These are phyloP conservation scores for Spheniscus humboldti DNA, from an alignment of 2,797 vertebrate genomes.

Conservation along the genomic window DNA sequence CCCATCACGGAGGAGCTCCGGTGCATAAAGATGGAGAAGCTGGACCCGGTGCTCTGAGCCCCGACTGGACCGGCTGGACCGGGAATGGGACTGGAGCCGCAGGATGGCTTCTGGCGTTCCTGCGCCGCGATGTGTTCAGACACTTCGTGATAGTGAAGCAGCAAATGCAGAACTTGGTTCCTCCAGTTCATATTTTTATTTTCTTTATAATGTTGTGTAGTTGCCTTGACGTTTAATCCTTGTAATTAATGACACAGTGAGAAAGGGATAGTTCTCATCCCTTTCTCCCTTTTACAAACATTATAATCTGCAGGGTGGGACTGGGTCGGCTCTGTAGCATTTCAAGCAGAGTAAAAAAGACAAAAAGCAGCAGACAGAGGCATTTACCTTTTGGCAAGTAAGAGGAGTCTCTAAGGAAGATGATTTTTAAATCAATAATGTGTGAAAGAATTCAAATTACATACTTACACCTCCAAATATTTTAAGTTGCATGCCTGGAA, in stretches of 20 bases:
- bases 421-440: neutral
- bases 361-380: conserved; percentile 8
- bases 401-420: neutral
- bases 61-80: neutral
- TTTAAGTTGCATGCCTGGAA: neutral
- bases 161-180: neutral
- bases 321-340: neutral
- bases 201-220: neutral
- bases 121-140: neutral
- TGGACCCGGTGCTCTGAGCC: neutral
- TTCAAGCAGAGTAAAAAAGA: neutral
- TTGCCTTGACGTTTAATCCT: neutral
- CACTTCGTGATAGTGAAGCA: neutral
- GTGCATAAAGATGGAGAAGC: neutral
- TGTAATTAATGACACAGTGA: neutral
- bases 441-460: conserved; percentile 6
- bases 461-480: neutral
- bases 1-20: accelerated
- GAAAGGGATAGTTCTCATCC: neutral
- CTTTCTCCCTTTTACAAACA: neutral
- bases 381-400: conserved; percentile 1
- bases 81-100: accelerated
- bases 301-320: neutral
- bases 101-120: neutral
- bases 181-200: neutral